Conservation (phyloP, 2,888 invertebrate species). For the Napeogenes inachia region DNA sequence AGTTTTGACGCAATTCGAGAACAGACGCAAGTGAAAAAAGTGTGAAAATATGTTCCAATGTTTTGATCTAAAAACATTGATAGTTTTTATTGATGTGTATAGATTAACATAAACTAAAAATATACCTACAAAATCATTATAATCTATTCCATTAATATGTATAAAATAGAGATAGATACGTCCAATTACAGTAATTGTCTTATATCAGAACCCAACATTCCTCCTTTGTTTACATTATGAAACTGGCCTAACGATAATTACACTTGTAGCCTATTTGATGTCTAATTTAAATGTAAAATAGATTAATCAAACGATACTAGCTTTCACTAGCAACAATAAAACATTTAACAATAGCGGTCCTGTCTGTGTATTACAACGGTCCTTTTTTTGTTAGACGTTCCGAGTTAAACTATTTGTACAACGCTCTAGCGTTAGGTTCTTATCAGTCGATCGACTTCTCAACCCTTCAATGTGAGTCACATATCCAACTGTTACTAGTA, state of each 20-base stretch:
- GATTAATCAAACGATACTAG: slow-evolving; percentile 71
- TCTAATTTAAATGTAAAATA: slow-evolving; percentile 67
- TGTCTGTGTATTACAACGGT: slow-evolving; percentile 62
- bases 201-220: slow-evolving; percentile 22
- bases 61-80: too few species aligned
- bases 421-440: slow-evolving; percentile 54
- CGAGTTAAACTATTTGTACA: slow-evolving; percentile 70
- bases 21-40: too few species aligned
- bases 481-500: slow-evolving; percentile 53
- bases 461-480: slow-evolving; percentile 70
- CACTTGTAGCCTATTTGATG: slow-evolving; percentile 58
- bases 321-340: slow-evolving; percentile 62
- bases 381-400: slow-evolving; percentile 53
- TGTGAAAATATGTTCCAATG: too few species aligned
- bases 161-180: slow-evolving; percentile 10
- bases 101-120: too few species aligned
- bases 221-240: slow-evolving; percentile 54
- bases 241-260: slow-evolving; percentile 62
- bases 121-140: too few species aligned
- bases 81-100: too few species aligned
- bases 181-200: slow-evolving; percentile 24
- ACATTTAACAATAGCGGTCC: slow-evolving; percentile 68
- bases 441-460: slow-evolving; percentile 67
- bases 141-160: neutral
- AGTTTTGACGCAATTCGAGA: too few species aligned